Base-by-base conservation (phyloP, 1,140 invertebrate genomes). In the Antheraea pernyi region DNA sequence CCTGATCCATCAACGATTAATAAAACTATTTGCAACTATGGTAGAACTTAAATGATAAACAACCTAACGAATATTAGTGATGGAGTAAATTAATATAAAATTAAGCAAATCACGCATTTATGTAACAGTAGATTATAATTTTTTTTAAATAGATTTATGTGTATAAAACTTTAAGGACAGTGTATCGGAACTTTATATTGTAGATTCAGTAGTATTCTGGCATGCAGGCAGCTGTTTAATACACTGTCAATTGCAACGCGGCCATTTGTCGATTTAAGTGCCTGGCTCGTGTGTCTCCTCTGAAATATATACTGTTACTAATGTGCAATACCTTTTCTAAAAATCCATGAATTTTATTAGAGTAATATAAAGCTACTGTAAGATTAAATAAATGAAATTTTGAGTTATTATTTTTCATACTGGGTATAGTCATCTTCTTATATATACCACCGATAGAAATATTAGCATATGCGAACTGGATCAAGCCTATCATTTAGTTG, bases 211-310 rank as follows among this genome's bases (percentile, higher is more conserved):
- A 66, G 72, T 79, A 85, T 87, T 86, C 78, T 88, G 85, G 86
- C 85, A 88, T 88, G 83, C 82, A 84, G 73, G 85, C 83, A 82
- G 79, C 85, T 89, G 84, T 86, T 91, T 88, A 89, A 88, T 91
- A 89, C 84, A 84, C 86, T 89, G 89, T 91, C 89, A 91, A 89
- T 89, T 86, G 86, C 89, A 91, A 86, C 78, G 84, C 78, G 77
- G 82, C 88, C 84, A 89, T 91, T 91, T 89, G 86, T 91, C 86
- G 77, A 78, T 83, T 86, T 88, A 89, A 91, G 81, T 89, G 79
- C 85, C 80, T 72, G 42, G 65, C 59, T 74, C 73, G 81, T 85
- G 83, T 83, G 82, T 83, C 83, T 84, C 75, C 66, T 70, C 68
- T 74, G 75, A 82, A 83, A 80, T 75, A 80, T 80, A 77, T 75